Base-by-base conservation (phyloP, 1,140 invertebrate genomes). In the Drosophila kohkoa region DNA sequence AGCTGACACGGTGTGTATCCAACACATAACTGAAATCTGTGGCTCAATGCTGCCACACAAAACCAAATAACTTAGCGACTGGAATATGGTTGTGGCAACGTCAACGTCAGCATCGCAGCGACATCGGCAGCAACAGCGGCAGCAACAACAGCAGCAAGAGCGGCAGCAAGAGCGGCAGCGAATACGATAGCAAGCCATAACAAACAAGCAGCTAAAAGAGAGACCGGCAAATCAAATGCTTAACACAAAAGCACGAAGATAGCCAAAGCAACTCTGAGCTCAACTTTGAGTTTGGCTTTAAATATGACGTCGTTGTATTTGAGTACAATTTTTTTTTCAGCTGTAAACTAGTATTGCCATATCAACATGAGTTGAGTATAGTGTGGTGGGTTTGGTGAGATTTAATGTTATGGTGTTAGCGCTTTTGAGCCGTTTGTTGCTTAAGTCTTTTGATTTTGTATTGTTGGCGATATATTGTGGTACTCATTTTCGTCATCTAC, bases 11-110 rank as follows among this genome's bases (percentile, higher is more conserved):
- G 79, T 75, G 75, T 80, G 75, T 88, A 82, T 87, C 86, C 90
- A 85, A 82, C 86, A 80, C 85, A 82, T 87, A 82, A 91, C 90
- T 91, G 90, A 91, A 81, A 69, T 69, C 75, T 66, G 75, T 76
- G 72, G 74, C 75, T 59, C 81, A 88, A 79, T 88, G 90, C 81
- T 87, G 82, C 74, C 72, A 77, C 87, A 91, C 75, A 91, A 91
- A 91, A 91, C 68, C 82, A 88, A 91, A 89, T 76, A 59, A 81
- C 64, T 48, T 66, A 68, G 79, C 79, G 78, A 82, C 77, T 63
- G 55, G 52, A 57, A 59, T 59, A 43, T 5, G 32, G 48, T 30
- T 46, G 48, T 58, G 48, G 35, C 63, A 58, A 46, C 41, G 67
- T 25, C 48, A 66, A 52, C 79, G 72, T 46, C 57, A 60, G 32